Evolutionary conservation across 1,140 invertebrate genomes (phyloP).

Genomic region (Stegodyphus dumicola): DNA sequence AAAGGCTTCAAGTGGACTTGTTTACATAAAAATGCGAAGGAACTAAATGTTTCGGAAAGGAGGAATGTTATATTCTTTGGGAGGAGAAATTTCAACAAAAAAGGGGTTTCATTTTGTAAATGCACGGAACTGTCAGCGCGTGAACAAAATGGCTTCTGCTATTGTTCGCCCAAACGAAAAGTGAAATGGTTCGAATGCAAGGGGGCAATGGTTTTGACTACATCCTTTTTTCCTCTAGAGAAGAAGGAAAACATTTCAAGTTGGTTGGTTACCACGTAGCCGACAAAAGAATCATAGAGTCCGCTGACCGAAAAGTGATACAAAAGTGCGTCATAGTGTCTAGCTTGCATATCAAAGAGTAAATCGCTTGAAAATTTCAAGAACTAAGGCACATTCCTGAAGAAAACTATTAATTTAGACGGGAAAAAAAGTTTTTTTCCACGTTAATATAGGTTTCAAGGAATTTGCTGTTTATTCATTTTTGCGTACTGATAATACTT

Average conservation of each 20-base stretch:
- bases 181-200: constrained; percentile 49
- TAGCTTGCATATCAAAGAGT: no score
- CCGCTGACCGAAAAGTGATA: no score
- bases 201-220: constrained; percentile 31
- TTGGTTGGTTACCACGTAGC: constrained; percentile 37
- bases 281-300: not conserved
- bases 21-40: not conserved
- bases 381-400: no score
- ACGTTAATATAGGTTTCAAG: no score
- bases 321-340: no score
- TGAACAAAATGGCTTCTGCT: constrained; percentile 50
- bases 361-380: no score
- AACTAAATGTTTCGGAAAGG: constrained; percentile 51
- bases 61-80: constrained; percentile 28
- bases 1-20: not conserved
- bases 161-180: constrained; percentile 49
- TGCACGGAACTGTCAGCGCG: constrained; percentile 42
- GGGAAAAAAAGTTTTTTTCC: no score
- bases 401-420: no score
- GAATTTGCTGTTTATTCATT: no score
- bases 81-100: not conserved
- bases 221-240: not conserved
- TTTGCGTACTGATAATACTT: no score
- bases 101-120: constrained; percentile 47
- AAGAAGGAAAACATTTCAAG: constrained; percentile 36